Evolutionary conservation across 1,140 invertebrate species (phyloP), one percentile per base, ranked within the genome.

Genomic region (Drosophila carrolli): DNA sequence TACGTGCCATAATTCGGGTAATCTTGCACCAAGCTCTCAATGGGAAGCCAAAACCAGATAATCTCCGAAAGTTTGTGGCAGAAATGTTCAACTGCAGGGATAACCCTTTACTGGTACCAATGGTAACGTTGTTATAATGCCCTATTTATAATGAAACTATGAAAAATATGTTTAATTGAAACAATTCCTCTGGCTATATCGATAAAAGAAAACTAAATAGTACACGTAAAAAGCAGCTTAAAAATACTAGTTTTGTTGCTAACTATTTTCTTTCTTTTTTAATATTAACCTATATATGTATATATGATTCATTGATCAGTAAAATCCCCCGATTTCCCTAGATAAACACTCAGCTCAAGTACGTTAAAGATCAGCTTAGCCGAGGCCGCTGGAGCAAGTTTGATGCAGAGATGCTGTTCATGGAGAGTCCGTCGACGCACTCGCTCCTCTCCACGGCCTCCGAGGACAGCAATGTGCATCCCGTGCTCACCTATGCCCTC

Each of bases 341-440:
- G 83, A 65, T 86, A n/a, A 86, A 88, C 14, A 35, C 79, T 0
- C 83, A 86, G 44, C 16, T 83, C 1, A 86, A 83, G 37, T 86
- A 88, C 9, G 83, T 86, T 0, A 83, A 88, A 13, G 83, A 88
- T 10, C 83, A 86, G 14, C 35, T 86, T 1, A 46, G 53, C 5
- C 76, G 59, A 0, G 83, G 83, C 1, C 83, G 83, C n/a, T 86
- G 83, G 83, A 76, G 84, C 37, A 61, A 73, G n/a, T 86, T 66
- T 27, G 83, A 86, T 71, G 83, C 79, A 1, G 83, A 86, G 54
- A 57, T 63, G 48, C 40, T 86, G 13, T 83, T 86, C 43, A 79
- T 80, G 84, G 84, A 86, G 32, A 83, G 59, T 32, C 72, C 53
- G 0, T 86, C 83, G 8, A 86, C 75, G 0, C 83, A 86, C 37